Evolutionary conservation across 2,113 vertebrate species (phyloP).

Genomic region (Rhinolophus sinicus): DNA sequence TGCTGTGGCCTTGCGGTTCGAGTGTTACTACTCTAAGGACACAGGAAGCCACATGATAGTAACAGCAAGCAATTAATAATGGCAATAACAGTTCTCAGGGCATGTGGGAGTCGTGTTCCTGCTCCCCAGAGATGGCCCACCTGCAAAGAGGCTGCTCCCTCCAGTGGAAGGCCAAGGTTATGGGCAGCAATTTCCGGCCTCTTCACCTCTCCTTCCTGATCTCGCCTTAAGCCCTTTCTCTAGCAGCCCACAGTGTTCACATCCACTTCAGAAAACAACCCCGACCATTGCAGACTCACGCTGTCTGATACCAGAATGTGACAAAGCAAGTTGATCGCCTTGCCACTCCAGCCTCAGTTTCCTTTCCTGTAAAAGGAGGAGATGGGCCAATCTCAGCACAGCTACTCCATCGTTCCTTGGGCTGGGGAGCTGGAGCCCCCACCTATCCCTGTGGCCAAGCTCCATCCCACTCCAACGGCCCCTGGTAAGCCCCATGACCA

Average conservation of each 20-base stretch:
- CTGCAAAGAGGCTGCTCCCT: slow-evolving; percentile 52
- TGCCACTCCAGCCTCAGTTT: not conserved
- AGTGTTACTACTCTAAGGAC: not conserved
- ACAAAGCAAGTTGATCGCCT: fast-evolving
- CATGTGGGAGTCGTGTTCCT: fast-evolving
- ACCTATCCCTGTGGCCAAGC: too few relatives aligned
- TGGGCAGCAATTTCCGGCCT: not conserved
- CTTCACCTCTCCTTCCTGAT: not conserved
- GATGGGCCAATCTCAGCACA: not conserved
- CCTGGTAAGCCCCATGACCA: not conserved
- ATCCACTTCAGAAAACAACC: not conserved
- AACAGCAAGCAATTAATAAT: not conserved
- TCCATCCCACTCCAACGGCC: not conserved
- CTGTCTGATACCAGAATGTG: not conserved
- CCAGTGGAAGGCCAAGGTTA: not conserved
- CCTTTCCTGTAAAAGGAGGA: not conserved
- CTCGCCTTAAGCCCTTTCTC: not conserved
- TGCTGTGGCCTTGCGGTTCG: not conserved
- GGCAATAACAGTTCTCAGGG: not conserved
- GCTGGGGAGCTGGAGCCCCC: not conserved
- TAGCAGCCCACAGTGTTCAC: not conserved
- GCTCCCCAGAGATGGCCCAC: not conserved
- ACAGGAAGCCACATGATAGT: not conserved
- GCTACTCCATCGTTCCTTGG: not conserved
- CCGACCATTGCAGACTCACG: fast-evolving